phyloP scores from a whole-genome alignment of 2,888 invertebrate species.

The Alsophila aescularia region DNA sequence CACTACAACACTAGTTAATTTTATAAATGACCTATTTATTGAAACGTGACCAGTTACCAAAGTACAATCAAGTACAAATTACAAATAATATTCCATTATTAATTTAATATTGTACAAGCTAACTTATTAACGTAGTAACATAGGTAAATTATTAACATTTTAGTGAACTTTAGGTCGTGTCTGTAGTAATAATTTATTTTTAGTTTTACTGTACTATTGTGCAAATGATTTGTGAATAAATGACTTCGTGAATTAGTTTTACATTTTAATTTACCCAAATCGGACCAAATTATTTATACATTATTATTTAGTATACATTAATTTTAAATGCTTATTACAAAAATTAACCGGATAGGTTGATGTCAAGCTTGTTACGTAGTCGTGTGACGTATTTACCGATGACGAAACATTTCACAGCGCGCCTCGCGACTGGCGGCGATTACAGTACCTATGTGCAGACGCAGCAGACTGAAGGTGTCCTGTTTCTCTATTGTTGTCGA shows the following conservation, averaged over 20 bases:
- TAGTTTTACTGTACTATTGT: constrained; percentile 33
- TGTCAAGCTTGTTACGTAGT: no score
- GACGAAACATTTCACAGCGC: no score
- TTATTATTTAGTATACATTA: no score
- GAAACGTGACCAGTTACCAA: constrained; percentile 31
- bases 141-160: constrained; percentile 26
- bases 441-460: no score
- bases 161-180: constrained; percentile 20
- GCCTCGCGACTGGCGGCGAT: no score
- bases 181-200: constrained; percentile 29
- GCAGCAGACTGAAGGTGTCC: no score
- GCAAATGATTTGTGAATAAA: constrained; percentile 37
- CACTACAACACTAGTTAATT: background rate
- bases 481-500: no score
- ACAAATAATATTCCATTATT: constrained; percentile 24
- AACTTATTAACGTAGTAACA: background rate
- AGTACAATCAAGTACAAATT: constrained; percentile 33
- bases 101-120: constrained; percentile 13
- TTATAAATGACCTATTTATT: constrained; percentile 7
- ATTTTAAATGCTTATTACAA: no score
- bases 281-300: no score
- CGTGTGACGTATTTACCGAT: no score
- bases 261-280: background rate
- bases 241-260: constrained; percentile 10
- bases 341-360: no score